Conservation (phyloP, 2,888 invertebrate genomes). For the Lamellibrachia satsuma region DNA sequence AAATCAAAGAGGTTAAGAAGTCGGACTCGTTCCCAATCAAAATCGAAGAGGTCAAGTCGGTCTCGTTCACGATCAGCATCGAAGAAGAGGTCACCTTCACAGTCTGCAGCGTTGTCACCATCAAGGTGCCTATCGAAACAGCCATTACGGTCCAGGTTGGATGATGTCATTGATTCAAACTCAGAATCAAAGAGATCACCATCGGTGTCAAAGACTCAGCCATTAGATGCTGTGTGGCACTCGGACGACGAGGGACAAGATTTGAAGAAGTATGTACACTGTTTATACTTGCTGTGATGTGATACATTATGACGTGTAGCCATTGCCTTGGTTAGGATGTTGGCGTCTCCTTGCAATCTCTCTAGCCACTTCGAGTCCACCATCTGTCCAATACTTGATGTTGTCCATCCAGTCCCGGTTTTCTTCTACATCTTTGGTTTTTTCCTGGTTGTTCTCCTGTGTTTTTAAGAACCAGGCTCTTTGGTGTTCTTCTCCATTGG, state of each 20-base stretch:
- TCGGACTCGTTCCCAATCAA: slow-evolving; percentile 13
- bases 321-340: too few species aligned
- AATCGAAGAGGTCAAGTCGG: slow-evolving; percentile 20
- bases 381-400: too few species aligned
- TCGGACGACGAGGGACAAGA: neutral
- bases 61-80: slow-evolving; percentile 22
- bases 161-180: neutral
- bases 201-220: neutral
- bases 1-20: slow-evolving; percentile 22
- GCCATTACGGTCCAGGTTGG: slow-evolving; percentile 24
- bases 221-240: neutral
- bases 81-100: neutral
- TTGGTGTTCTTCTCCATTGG: too few species aligned
- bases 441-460: too few species aligned
- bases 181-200: neutral
- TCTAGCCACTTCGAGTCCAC: too few species aligned
- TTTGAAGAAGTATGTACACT: neutral
- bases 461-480: too few species aligned
- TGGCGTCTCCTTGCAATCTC: too few species aligned
- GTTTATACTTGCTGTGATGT: neutral
- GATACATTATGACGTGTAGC: neutral
- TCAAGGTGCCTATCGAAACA: neutral
- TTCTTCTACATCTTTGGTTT: too few species aligned
- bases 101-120: neutral
- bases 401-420: too few species aligned